Evolutionary conservation across 2,113 vertebrate genomes (phyloP).

Genomic region (Misgurnus anguillicaudatus): DNA sequence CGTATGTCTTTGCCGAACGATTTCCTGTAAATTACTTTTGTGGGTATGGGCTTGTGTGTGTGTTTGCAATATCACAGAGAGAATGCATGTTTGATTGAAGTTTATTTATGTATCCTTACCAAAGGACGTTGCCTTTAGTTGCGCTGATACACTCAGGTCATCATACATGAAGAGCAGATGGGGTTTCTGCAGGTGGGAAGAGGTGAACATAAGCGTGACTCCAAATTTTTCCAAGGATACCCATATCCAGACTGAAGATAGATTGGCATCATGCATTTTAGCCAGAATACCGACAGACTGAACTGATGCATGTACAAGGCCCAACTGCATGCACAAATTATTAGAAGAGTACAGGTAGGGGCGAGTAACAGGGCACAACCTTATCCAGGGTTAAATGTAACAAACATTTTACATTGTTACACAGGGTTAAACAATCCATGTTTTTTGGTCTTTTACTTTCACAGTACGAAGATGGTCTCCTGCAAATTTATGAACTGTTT

Average conservation of each 20-base stretch:
- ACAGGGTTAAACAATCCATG: too few species aligned
- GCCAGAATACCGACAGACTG: constrained; percentile 24
- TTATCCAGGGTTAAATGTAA: too few species aligned
- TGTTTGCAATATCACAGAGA: constrained; percentile 8
- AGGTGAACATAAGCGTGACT: constrained; percentile 3
- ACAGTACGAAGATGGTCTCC: too few species aligned
- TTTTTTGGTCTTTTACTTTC: too few species aligned
- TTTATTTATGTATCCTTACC: constrained; percentile 12
- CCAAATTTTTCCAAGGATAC: constrained; percentile 12
- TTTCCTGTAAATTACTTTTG: constrained; percentile 31
- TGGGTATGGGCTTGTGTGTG: constrained; percentile 15
- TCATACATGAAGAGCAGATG: constrained; percentile 25
- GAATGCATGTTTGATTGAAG: constrained; percentile 25
- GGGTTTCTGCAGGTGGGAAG: constrained; percentile 18
- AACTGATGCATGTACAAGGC: not conserved
- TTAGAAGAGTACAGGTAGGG: not conserved
- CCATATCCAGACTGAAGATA: not conserved
- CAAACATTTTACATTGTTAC: too few species aligned
- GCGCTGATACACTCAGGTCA: not conserved
- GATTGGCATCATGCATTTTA: constrained; percentile 8
- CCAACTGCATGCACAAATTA: not conserved
- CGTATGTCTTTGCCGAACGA: constrained; percentile 21
- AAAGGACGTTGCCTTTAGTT: constrained; percentile 4
- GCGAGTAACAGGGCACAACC: too few species aligned
- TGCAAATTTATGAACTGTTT: too few species aligned